Base-by-base conservation (phyloP, 2,888 invertebrate genomes). In the Fragum whitleyi region DNA sequence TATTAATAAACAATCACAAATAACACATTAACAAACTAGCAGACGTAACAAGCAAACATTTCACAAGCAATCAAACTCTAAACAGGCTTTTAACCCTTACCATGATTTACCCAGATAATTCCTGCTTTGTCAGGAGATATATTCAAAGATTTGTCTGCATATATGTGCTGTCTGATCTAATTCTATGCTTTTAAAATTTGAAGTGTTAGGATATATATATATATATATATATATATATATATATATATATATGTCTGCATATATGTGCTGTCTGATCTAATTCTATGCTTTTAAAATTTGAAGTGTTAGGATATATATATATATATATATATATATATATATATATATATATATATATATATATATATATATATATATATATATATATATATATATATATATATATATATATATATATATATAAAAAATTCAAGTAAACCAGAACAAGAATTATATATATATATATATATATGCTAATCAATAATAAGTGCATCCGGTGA, bases 1-100 rank as follows among this genome's bases (percentile, higher is more conserved):
- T 57, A 57, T 57, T 57, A 57, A 57, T 57, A 57, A 57, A 57
- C 57, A 57, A 26, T 57, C 26, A 26, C 57, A 26, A 57, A 57
- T 57, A n/a, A 57, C 11, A 57, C n/a, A 9, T 2, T 26, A 57
- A 26, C 57, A 57, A 21, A 57, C 57, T 6, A 23, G 23, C 57
- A 57, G 57, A 57, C 23, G 23, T 14, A 57, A 21, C 11, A 23
- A 57, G 57, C 23, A n/a, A 57, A 26, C 42, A 26, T 23, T 1
- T 42, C 11, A 39, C 42, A 23, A 65, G 42, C 65, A 42, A 42
- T 65, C 36, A 26, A 36, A 36, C 9, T 36, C 9, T 9, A 36
- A 36, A 36, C 32, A 3, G 32, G 32, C 32, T 36, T 65, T n/a
- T 36, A 26, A 36, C 36, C 36, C 21, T 36, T n/a, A 62, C 39